phyloP scores from a whole-genome alignment of 2,888 invertebrate species.

The Cheilosia grossa region DNA sequence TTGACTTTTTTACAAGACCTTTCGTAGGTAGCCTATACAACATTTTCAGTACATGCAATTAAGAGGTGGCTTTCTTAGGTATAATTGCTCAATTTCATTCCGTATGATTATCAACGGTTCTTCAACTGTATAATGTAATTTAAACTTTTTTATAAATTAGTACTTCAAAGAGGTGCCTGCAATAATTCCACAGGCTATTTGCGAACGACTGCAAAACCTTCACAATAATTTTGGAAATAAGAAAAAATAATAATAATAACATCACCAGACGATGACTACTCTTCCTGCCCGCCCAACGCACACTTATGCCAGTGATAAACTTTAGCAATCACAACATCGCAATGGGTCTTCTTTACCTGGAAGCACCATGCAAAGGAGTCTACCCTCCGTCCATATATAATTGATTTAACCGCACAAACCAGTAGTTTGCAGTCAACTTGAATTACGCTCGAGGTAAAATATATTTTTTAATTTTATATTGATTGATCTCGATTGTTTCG shows the following conservation, averaged over 20 bases:
- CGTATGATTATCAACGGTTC: too few relatives aligned
- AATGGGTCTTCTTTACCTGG: background rate
- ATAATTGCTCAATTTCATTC: too few relatives aligned
- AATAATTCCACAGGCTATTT: background rate
- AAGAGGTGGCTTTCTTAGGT: too few relatives aligned
- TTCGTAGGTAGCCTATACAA: too few relatives aligned
- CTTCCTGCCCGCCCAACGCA: background rate
- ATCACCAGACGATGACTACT: conserved; percentile 27
- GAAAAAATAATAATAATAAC: background rate
- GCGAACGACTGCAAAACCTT: background rate
- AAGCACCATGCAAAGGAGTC: conserved; percentile 6
- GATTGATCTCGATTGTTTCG: conserved; percentile 36
- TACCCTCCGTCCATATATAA: conserved; percentile 46
- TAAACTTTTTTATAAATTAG: background rate
- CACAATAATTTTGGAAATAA: background rate
- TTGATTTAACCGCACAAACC: conserved; percentile 64
- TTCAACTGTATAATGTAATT: too few relatives aligned
- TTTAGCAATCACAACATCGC: conserved; percentile 29
- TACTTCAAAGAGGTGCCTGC: background rate
- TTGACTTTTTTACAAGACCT: too few relatives aligned
- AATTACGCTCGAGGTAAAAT: conserved; percentile 36
- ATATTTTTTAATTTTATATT: conserved; percentile 10
- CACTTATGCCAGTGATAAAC: conserved; percentile 43
- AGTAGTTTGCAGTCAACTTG: conserved; percentile 46
- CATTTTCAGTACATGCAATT: too few relatives aligned